These are phyloP conservation scores for Lepidonotus clava DNA, from an alignment of 2,888 invertebrate species.

Conservation along the genomic window DNA sequence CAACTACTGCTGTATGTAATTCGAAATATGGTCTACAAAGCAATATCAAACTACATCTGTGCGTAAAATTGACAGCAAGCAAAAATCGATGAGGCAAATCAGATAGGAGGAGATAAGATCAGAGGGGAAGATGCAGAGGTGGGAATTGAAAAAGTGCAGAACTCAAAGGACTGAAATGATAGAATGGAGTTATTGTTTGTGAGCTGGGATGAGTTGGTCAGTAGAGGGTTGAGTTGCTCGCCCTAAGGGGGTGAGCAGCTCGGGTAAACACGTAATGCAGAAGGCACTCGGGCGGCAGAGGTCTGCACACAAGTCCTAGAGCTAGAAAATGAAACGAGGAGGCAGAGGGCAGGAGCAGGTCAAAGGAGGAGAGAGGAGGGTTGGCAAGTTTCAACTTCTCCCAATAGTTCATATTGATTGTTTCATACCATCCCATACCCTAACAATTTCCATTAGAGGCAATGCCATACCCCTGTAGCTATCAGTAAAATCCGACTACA, in stretches of 20 bases:
- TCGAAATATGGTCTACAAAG: not conserved
- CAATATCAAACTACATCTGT: not conserved
- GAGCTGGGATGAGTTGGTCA: not conserved
- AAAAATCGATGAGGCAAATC: not conserved
- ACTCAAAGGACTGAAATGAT: not conserved
- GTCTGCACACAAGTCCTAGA: not conserved
- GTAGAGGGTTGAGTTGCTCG: too few relatives aligned
- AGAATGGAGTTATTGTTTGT: conserved; percentile 11
- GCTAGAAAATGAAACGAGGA: not conserved
- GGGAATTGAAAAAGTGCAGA: conserved; percentile 2
- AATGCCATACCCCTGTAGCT: not conserved
- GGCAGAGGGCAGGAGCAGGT: not conserved
- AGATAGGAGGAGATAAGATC: not conserved
- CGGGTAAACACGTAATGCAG: not conserved
- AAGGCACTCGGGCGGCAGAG: not conserved
- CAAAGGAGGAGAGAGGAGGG: conserved; percentile 3
- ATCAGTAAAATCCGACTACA: too few relatives aligned
- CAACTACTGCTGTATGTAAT: too few relatives aligned
- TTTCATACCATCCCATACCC: too few relatives aligned
- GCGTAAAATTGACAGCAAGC: not conserved
- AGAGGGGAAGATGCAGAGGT: too few relatives aligned
- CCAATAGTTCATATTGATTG: not conserved
- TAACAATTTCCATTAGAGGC: too few relatives aligned
- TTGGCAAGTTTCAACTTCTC: not conserved
- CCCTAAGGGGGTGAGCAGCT: too few relatives aligned